phyloP scores from a whole-genome alignment of 1,140 invertebrate genomes.

The Steinernema feltiae region DNA sequence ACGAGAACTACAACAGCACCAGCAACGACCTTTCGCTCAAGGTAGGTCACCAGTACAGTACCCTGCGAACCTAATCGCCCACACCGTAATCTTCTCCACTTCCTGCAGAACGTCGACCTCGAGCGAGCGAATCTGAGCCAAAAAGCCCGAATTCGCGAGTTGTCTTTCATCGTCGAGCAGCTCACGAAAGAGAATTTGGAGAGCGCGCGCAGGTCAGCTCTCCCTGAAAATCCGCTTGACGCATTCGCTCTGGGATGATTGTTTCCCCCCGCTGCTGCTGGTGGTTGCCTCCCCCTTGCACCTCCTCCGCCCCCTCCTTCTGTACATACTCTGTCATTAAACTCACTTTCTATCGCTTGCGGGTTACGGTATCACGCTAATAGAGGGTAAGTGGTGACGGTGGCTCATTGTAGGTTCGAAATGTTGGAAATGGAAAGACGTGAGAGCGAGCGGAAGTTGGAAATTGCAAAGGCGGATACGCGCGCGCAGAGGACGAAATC shows the following conservation, averaged over 20 bases:
- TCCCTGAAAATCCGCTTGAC: background rate
- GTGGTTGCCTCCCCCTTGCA: no score
- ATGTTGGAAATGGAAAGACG: background rate
- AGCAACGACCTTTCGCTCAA: background rate
- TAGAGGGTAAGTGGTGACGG: no score
- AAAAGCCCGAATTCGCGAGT: background rate
- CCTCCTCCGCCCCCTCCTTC: background rate
- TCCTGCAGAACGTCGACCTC: background rate
- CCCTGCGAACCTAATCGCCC: background rate
- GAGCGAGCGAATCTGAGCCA: background rate
- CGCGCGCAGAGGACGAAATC: background rate
- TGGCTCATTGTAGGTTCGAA: background rate
- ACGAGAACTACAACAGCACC: background rate
- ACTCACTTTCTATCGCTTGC: background rate
- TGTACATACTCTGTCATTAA: constrained; percentile 3
- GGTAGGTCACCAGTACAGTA: background rate
- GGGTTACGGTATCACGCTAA: no score
- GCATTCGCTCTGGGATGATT: background rate
- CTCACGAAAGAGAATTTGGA: constrained; percentile 1
- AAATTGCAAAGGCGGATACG: background rate
- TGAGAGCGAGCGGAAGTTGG: constrained; percentile 3
- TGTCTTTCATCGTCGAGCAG: constrained; percentile 4
- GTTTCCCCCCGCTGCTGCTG: no score
- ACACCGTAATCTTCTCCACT: background rate
- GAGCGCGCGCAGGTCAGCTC: background rate